Evolutionary conservation across 2,113 vertebrate genomes (phyloP), one percentile per base, ranked within the genome.

Genomic region (Larimichthys polyactis): DNA sequence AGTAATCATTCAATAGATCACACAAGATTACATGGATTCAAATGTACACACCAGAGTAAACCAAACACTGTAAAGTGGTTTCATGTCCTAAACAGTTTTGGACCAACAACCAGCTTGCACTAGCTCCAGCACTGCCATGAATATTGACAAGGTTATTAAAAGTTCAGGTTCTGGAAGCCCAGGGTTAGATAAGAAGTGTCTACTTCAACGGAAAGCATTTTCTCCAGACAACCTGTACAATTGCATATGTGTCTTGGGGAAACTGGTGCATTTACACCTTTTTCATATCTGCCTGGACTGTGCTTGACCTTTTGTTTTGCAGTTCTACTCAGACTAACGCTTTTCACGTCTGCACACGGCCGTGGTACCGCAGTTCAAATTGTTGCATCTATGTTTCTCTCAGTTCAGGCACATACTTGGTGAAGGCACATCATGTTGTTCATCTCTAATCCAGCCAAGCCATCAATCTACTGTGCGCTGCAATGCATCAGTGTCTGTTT

Each of bases 401-500:
- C 43, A 27, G 11, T 32, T 60, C 44, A 46, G 46, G 12, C 24
- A 24, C 55, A 27, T 6, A 57, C 36, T 40, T 2, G 36, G 36
- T 40, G 2, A 40, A 40, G 36, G 36, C 36, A 40, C 36, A 40
- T 40, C 36, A 2, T 9, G 36, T 8, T 40, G 36, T 40, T 4
- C 12, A 46, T 51, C 10, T 22, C n/a, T 60, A 69, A 74, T 76
- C 55, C 79, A 58, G 0, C 24, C 32, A 1, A 54, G 60, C 48
- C 75, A 46, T 79, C 75, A 43, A 5, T 57, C 82, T 81, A 71
- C 75, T 68, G 43, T 78, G 70, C 78, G 81, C 78, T 8, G 57
- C 60, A 55, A 52, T 16, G 51, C 79, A 81, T 84, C 76, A 62
- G 58, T 80, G 48, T 67, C 71, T 48, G 57, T 69, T 63, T 77